These are phyloP conservation scores for Hirtodrosophila confusa DNA, from an alignment of 2,888 invertebrate genomes.

Conservation along the genomic window DNA sequence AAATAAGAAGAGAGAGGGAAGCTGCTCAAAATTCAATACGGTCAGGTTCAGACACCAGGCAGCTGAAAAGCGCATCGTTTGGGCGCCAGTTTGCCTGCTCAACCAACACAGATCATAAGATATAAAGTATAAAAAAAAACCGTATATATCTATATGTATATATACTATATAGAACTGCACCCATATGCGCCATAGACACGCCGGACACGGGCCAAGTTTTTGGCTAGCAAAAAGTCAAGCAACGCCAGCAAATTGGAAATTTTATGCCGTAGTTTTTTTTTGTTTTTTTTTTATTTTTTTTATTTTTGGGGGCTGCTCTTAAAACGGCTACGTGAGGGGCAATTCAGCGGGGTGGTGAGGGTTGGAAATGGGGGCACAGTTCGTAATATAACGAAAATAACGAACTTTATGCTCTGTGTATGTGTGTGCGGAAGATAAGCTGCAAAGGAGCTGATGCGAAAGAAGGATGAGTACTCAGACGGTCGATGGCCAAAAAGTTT, in stretches of 20 bases:
- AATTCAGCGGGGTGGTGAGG: not conserved
- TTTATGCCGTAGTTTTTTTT: conserved; percentile 72
- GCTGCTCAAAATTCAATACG: conserved; percentile 70
- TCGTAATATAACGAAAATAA: conserved; percentile 62
- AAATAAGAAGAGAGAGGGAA: conserved; percentile 1
- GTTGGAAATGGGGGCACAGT: conserved; percentile 11
- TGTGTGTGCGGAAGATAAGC: conserved; percentile 49
- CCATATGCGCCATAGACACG: conserved; percentile 53
- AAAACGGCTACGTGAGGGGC: conserved; percentile 66
- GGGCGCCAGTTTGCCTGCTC: conserved; percentile 25
- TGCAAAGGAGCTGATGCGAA: conserved; percentile 52
- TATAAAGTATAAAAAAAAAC: conserved; percentile 2
- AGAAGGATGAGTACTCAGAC: conserved; percentile 49
- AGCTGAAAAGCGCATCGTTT: conserved; percentile 42
- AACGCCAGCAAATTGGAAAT: conserved; percentile 75
- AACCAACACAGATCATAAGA: conserved; percentile 32
- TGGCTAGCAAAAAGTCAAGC: conserved; percentile 67
- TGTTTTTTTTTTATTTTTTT: conserved; percentile 38
- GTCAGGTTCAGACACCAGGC: conserved; percentile 2
- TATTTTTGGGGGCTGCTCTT: conserved; percentile 38
- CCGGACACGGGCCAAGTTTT: conserved; percentile 68
- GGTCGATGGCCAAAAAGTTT: conserved; percentile 35
- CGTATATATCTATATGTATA: not conserved
- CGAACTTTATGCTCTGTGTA: conserved; percentile 52
- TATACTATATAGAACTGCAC: conserved; percentile 26